Evolutionary conservation across 2,113 vertebrate species (phyloP), one percentile per base, ranked within the genome.

Genomic region (Hiodon tergisus): DNA sequence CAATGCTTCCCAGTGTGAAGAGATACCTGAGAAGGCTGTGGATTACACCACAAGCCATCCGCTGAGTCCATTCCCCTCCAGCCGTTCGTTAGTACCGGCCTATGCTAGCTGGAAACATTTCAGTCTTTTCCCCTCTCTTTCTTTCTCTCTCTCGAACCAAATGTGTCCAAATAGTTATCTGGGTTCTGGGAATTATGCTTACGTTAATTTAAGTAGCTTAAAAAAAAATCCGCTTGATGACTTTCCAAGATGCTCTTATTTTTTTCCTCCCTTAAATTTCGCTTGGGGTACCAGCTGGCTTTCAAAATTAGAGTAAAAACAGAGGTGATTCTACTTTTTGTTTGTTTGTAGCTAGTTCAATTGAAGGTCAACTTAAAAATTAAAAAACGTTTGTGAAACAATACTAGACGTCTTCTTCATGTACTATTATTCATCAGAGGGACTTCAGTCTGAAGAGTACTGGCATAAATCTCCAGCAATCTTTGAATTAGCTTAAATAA

Each of bases 11-110:
- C 79, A 78, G 76, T 50, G 79, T 78, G 77, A 77, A 78, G 72
- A 79, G 87, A 87, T 81, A 89, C 85, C 77, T 65, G 89, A 90
- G 89, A 88, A 80, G 84, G 76, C 55, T 2, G 82, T 85, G 83
- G 81, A 86, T 90, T 90, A 89, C 89, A 89, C 89, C 88, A 91
- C 91, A 81, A 79, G 67, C 81, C 89, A 89, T 89, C 89, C 89
- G 89, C 87, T 85, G 82, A 53, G 71, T 54, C 68, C 79, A 69
- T 71, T 84, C 78, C 85, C 79, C 90, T 91, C 86, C 89, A 87
- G 87, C 87, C 84, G 87, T 87, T 78, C 84, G 87, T 87, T 78
- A 81, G 83, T 84, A 80, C 78, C 79, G 79, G 78, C 51, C 65
- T 76, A 81, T 73, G 76, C 78, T 87, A 79, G 84, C 87, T 87